These are phyloP conservation scores for Diaprepes abbreviatus DNA, from an alignment of 2,888 invertebrate genomes.

Conservation along the genomic window DNA sequence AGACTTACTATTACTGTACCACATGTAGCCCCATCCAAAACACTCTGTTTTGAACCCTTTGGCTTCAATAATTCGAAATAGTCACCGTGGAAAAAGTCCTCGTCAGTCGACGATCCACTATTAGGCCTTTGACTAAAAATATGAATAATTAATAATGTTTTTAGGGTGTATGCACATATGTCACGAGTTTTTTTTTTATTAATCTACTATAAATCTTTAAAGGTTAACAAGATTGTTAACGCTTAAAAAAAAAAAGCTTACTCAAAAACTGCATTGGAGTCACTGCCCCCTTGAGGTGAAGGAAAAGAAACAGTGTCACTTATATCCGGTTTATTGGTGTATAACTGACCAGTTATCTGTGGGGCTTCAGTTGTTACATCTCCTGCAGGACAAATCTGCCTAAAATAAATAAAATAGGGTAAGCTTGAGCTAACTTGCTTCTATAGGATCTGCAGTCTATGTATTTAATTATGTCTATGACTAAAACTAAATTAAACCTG, in stretches of 20 bases:
- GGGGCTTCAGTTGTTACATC: constrained; percentile 60
- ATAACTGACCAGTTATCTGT: constrained; percentile 61
- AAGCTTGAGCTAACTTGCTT: too few relatives aligned
- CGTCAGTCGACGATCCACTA: constrained; percentile 47
- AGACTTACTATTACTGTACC: constrained; percentile 62
- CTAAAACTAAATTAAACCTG: too few relatives aligned
- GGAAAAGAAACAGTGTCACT: constrained; percentile 18
- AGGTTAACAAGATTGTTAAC: too few relatives aligned
- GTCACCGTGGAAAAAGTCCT: constrained; percentile 62
- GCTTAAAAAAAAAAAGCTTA: not conserved
- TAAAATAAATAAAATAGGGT: not conserved
- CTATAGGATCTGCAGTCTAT: too few relatives aligned
- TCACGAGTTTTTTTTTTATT: too few relatives aligned
- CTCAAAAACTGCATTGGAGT: not conserved
- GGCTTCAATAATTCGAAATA: constrained; percentile 53
- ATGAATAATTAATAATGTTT: too few relatives aligned
- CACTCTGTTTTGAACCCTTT: not conserved
- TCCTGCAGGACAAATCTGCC: constrained; percentile 69
- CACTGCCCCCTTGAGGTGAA: constrained; percentile 30
- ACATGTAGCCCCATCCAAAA: constrained; percentile 54
- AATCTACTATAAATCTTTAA: too few relatives aligned
- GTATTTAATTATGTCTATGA: too few relatives aligned
- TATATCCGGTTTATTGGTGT: constrained; percentile 52
- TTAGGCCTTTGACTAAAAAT: constrained; percentile 34
- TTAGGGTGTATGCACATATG: too few relatives aligned